phyloP scores from a whole-genome alignment of 30 jellyfish, hydroid and myxozoan genomes.

The Aurelia sp. region DNA sequence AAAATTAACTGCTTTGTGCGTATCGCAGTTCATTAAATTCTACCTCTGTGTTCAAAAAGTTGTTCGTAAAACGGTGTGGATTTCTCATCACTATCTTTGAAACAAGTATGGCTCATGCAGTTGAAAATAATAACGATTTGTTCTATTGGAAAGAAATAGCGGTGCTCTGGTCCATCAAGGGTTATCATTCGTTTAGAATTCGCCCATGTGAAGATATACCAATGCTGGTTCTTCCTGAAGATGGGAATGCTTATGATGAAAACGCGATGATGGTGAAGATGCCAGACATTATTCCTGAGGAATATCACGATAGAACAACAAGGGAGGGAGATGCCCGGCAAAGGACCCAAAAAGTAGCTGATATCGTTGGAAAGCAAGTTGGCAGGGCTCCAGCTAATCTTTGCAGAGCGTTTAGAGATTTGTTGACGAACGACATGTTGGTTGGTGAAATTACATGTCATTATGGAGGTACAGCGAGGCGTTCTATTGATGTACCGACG shows the following conservation, averaged over 20 bases:
- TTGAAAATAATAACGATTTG: too few species aligned
- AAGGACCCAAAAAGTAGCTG: not conserved
- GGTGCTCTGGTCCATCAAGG: conserved; percentile 16
- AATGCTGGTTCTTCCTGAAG: not conserved
- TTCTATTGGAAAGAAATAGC: not conserved
- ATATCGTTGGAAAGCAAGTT: not conserved
- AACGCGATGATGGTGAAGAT: conserved; percentile 6
- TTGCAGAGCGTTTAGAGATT: not conserved
- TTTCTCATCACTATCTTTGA: too few species aligned
- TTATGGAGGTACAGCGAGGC: conserved; percentile 8
- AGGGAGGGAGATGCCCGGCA: conserved; percentile 1
- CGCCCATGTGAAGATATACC: conserved; percentile 6
- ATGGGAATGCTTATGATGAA: not conserved
- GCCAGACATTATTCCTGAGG: not conserved
- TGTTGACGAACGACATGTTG: not conserved
- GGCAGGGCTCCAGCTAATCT: conserved; percentile 8
- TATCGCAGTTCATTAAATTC: too few species aligned
- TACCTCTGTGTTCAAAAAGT: too few species aligned
- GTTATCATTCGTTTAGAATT: not conserved
- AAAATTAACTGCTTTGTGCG: too few species aligned
- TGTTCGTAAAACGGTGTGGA: too few species aligned
- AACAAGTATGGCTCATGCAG: too few species aligned
- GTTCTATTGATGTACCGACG: not conserved
- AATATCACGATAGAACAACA: not conserved
- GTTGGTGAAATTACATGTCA: not conserved